Base-by-base conservation (phyloP, 2,888 invertebrate genomes). In the Agrypnus murinus region DNA sequence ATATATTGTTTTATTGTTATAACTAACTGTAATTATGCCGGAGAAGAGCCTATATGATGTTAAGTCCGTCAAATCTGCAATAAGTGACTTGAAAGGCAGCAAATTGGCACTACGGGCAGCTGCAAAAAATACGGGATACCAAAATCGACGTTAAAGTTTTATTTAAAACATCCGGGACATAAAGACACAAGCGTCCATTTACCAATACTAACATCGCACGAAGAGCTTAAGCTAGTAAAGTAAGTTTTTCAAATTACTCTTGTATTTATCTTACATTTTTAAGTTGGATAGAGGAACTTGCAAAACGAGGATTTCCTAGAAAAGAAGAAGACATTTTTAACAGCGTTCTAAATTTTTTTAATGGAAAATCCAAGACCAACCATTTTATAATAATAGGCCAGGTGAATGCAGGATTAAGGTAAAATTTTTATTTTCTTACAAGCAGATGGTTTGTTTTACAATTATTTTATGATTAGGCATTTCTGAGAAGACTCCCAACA, bases 81-180 rank as follows among this genome's bases (percentile, higher is more conserved):
- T 48, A 19, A 48, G 25, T 48, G 48, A 48, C n/a, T 32, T 53
- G n/a, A 53, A 53, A 32, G 53, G n/a, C 31, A 53, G n/a, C 25
- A 53, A 53, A 32, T 12, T 19, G 14, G 19, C 53, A 53, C n/a
- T 53, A 53, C 53, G 53, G 12, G 53, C 53, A 53, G 48, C 48
- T 4, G 48, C 15, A 48, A 48, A 48, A 25, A 48, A 31, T 25
- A 32, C 10, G 31, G 53, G 53, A 12, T 53, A 12, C n/a, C n/a
- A n/a, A n/a, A n/a, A n/a, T n/a, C n/a, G n/a, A n/a, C n/a, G n/a
- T n/a, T n/a, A n/a, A 31, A 53, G 4, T 31, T 25, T 53, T 25
- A 53, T 25, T 32, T 53, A 32, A 53, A 53, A 53, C 19, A 53
- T 32, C 53, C 53, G n/a, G 53, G 53, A 32, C 48, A 48, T 25